Base-by-base conservation (phyloP, 2,888 invertebrate species). In the Macrosiphum euphorbiae region DNA sequence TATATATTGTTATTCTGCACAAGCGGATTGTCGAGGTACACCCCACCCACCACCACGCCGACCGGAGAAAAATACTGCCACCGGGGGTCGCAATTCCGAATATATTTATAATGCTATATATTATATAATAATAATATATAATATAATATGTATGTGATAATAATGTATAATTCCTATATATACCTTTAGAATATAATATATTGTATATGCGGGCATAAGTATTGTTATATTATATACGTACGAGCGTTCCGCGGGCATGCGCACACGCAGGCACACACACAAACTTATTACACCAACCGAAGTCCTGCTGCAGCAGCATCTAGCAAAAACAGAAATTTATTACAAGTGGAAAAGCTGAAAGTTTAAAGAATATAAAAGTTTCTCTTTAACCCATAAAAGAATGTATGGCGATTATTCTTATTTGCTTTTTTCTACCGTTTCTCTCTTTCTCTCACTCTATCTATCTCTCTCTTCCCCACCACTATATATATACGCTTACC, bases 301-400 rank as follows among this genome's bases (percentile, higher is more conserved):
- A 85, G 93, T 93, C 85, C 50, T 44, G 35, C 24, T 13, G 55
- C 20, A n/a, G 67, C 58, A 58, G 89, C 55, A 61, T 47, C 41
- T 55, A 85, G 61, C 58, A 84, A 24, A 52, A 90, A 26, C 67
- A 44, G 87, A 86, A 90, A 94, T 90, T 90, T 90, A 90, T 94
- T 90, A 90, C 67, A 90, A 90, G 94, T 90, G 94, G 94, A 90
- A 94, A 90, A 93, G 93, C 85, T 85, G 84, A 90, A 94, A 94
- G 94, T 94, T 94, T 94, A 94, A 90, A 86, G 90, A 93, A 90
- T 90, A 89, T 84, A 94, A 90, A 94, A 94, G 90, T 94, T 94
- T 93, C 90, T 93, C 85, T 93, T 94, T 90, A 86, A 86, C 90
- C 90, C 94, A 94, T 90, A 94, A 94, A 94, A 90, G 90, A 90